Evolutionary conservation across 35 echinoderm and acorn worm species (phyloP).

Genomic region (Diadema setosum): DNA sequence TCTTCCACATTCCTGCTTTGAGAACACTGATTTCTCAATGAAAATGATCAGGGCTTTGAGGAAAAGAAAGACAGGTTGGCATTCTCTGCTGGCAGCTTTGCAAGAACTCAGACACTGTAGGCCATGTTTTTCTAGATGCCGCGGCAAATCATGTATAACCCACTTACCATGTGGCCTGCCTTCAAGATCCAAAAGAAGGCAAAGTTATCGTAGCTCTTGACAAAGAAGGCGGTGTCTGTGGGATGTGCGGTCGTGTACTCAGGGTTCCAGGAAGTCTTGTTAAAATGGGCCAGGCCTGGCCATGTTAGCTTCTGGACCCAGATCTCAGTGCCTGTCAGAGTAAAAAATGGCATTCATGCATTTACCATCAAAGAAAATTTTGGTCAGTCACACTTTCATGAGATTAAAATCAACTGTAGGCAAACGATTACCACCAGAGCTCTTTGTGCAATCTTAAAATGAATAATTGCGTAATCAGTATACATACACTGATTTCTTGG

Average conservation of each 20-base stretch:
- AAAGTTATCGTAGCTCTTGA: constrained; percentile 78
- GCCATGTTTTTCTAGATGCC: neutral
- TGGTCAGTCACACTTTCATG: no score
- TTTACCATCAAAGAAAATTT: no score
- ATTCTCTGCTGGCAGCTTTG: neutral
- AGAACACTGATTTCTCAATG: no score
- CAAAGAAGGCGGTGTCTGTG: constrained; percentile 46
- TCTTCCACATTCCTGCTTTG: no score
- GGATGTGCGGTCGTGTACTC: constrained; percentile 18
- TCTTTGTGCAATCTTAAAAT: no score
- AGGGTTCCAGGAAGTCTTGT: constrained; percentile 43
- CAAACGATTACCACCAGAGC: no score
- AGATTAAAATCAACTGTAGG: no score
- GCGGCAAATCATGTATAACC: no score
- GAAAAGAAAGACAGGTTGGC: neutral
- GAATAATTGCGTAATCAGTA: no score
- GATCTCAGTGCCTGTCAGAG: constrained; percentile 72
- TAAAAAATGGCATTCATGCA: no score
- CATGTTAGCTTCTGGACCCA: constrained; percentile 90
- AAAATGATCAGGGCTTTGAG: neutral
- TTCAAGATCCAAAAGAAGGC: constrained; percentile 97
- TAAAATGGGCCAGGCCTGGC: constrained; percentile 59
- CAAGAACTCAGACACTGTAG: neutral
- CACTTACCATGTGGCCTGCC: constrained; percentile 91
- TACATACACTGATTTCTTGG: no score